These are phyloP conservation scores for Trachelus troglodyta DNA, from an alignment of 2,888 invertebrate genomes.

Conservation along the genomic window DNA sequence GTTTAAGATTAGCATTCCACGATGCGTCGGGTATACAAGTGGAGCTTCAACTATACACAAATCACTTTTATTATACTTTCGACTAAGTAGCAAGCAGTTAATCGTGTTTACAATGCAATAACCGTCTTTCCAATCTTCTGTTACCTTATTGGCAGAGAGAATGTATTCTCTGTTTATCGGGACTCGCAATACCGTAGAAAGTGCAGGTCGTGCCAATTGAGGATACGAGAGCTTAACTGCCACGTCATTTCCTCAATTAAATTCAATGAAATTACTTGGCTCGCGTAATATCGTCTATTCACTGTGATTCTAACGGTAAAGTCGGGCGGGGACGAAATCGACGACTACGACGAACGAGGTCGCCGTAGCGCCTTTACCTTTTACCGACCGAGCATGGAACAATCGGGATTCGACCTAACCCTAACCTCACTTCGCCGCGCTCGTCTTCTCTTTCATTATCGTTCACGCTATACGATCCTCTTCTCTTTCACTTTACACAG, in stretches of 20 bases:
- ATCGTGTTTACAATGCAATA: neutral
- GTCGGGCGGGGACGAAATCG: neutral
- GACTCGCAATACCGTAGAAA: conserved; percentile 12
- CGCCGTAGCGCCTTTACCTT: neutral
- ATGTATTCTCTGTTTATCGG: neutral
- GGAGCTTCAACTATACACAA: neutral
- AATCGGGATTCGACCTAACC: neutral
- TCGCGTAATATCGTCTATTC: conserved; percentile 15
- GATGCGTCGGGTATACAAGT: neutral
- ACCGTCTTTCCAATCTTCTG: neutral
- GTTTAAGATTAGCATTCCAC: neutral
- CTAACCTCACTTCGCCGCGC: neutral
- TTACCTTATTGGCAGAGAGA: neutral
- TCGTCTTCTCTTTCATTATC: neutral
- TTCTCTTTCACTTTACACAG: neutral
- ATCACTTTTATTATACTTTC: neutral
- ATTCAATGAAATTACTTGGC: conserved; percentile 24
- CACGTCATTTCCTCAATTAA: conserved; percentile 25
- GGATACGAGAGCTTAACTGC: conserved; percentile 16
- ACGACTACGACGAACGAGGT: neutral
- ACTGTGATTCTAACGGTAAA: neutral
- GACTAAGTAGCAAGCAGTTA: neutral
- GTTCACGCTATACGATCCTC: neutral
- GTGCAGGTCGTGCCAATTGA: conserved; percentile 23
- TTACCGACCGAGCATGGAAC: neutral